Percentiles rank a stretch among this genome's conserved stretches.
These are phyloP conservation scores for Littorina saxatilis DNA, from an alignment of 1,140 invertebrate genomes.

Conservation along the genomic window DNA sequence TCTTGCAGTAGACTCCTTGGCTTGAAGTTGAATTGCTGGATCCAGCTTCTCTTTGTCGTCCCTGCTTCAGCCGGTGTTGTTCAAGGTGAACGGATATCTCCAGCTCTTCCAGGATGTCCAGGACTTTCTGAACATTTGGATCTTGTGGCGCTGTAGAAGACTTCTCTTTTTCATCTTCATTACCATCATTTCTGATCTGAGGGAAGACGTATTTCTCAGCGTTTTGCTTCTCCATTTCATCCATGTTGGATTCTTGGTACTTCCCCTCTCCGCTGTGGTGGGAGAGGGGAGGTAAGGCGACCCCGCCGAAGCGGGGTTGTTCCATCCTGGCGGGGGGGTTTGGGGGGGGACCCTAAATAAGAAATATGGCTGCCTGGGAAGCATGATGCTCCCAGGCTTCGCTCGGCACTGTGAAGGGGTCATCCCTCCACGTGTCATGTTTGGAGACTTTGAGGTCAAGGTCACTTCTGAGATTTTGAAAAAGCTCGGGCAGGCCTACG, in stretches of 20 bases:
- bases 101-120: constrained; percentile 5
- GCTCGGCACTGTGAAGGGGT: not conserved
- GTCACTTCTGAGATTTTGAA: not conserved
- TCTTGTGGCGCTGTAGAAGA: not conserved
- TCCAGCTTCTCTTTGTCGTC: not conserved
- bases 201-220: not conserved
- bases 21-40: not conserved
- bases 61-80: constrained; percentile 5
- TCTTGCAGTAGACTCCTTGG: constrained; percentile 19
- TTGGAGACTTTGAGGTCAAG: not conserved
- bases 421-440: constrained; percentile 3
- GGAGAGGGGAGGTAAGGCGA: constrained; percentile 22
- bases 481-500: not conserved
- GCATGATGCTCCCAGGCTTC: constrained; percentile 19
- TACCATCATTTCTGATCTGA: not conserved
- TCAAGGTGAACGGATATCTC: not conserved
- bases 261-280: not conserved
- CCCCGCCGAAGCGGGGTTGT: constrained; percentile 29
- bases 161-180: not conserved
- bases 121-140: not conserved
- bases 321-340: constrained; percentile 9
- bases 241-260: not conserved
- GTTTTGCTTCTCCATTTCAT: not conserved
- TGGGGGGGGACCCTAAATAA: not conserved
- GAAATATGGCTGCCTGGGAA: constrained; percentile 8